A percentile compares a stretch with the other conserved stretches of the same genome.
Evolutionary conservation across 2,797 vertebrate species (phyloP).

Genomic region (Semaprochilodus insignis): DNA sequence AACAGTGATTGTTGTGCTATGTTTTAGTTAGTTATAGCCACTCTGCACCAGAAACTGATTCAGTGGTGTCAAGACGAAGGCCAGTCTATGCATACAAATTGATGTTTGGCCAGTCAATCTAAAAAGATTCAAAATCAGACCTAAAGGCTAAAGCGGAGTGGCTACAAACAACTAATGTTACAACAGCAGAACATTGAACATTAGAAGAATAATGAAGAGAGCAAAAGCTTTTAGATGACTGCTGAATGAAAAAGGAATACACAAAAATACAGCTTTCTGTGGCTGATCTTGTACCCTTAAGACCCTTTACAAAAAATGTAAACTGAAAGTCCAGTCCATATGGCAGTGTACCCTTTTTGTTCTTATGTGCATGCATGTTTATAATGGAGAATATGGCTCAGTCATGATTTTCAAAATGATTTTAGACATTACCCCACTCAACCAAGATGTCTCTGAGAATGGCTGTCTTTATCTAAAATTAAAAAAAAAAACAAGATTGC

Average conservation of each 20-base stretch:
- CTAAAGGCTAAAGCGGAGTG: neutral
- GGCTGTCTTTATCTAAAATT: conserved; percentile 73
- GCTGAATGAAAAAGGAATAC: conserved; percentile 10
- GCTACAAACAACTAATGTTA: conserved; percentile 10
- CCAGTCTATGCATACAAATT: no score
- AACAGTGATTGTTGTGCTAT: conserved; percentile 15
- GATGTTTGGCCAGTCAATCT: neutral
- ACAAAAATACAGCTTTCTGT: conserved; percentile 14
- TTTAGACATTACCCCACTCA: conserved; percentile 66
- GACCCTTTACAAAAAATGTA: neutral
- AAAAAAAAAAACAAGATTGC: conserved; percentile 50
- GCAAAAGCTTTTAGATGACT: conserved; percentile 20
- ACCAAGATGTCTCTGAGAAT: conserved; percentile 82
- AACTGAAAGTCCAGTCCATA: conserved; percentile 14
- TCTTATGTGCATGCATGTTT: conserved; percentile 48
- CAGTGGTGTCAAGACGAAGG: no score
- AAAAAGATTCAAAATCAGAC: neutral
- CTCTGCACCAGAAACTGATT: neutral
- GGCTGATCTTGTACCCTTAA: neutral
- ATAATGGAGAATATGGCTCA: conserved; percentile 71
- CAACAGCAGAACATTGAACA: conserved; percentile 23
- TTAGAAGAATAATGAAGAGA: neutral
- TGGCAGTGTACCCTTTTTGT: conserved; percentile 38
- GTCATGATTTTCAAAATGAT: neutral
- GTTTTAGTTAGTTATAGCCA: conserved; percentile 17